phyloP scores from a whole-genome alignment of 2,797 vertebrate species.

The Bufotes viridis region DNA sequence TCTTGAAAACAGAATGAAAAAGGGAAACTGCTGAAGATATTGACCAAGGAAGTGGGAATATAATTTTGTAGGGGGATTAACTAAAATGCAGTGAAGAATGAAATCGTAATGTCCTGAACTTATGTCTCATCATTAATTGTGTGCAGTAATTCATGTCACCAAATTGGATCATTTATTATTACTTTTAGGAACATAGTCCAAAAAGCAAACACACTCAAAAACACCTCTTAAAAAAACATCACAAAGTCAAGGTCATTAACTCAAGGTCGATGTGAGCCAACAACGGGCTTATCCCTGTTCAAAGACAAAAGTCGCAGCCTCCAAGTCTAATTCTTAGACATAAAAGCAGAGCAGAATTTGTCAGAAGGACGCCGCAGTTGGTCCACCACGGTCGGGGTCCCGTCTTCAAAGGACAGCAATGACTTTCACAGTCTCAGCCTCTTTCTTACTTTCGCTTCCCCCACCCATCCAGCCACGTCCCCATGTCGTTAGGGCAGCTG shows the following conservation, averaged over 20 bases:
- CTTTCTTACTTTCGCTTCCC: slow-evolving; percentile 30
- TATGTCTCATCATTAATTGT: not conserved
- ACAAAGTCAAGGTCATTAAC: slow-evolving; percentile 23
- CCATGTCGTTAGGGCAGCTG: slow-evolving; percentile 68
- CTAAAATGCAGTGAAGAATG: not conserved
- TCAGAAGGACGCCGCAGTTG: slow-evolving; percentile 53
- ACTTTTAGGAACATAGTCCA: not conserved
- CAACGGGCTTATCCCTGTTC: slow-evolving; percentile 22
- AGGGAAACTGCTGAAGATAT: slow-evolving; percentile 1
- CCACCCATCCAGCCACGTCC: slow-evolving; percentile 60
- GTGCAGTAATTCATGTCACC: not conserved
- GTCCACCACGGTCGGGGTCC: slow-evolving; percentile 54
- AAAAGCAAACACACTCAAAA: not conserved
- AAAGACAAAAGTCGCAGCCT: slow-evolving; percentile 19
- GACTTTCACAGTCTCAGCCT: slow-evolving; percentile 47
- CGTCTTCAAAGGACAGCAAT: slow-evolving; percentile 50
- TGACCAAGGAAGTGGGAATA: slow-evolving; percentile 6
- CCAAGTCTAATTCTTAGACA: slow-evolving; percentile 28
- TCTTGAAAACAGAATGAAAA: slow-evolving; percentile 22
- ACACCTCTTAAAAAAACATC: not conserved
- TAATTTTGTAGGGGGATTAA: not conserved
- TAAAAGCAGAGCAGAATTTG: slow-evolving; percentile 51
- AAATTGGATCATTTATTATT: not conserved
- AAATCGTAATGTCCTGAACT: not conserved
- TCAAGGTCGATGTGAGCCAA: slow-evolving; percentile 50